Evolutionary conservation across 2,797 vertebrate genomes (phyloP), one percentile per base, ranked within the genome.

Genomic region (Gymnocypris eckloni): DNA sequence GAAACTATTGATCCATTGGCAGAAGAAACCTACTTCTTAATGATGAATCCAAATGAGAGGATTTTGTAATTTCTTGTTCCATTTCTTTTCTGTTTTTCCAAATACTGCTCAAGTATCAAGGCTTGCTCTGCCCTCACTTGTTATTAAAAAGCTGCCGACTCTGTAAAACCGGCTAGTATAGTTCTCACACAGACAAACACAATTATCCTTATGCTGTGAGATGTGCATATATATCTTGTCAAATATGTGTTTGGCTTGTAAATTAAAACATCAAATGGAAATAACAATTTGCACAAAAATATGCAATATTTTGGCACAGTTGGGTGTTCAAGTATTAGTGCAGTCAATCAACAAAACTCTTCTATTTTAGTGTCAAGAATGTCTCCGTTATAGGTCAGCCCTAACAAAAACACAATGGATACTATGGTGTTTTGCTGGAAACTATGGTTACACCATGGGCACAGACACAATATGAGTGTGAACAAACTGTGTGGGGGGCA

Each of bases 131-230:
- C 25, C 22, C 22, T 67, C 43, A 28, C 4, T 48, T 76, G 78
- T 39, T 43, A 66, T 48, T 48, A 52, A 50, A 52, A 50, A 70
- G 45, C 22, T 48, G 78, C 78, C 22, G 41, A 79, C 37, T 79
- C n/a, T 7, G 4, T 64, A 12, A 12, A 64, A 66, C 45, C 6
- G 5, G 39, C 15, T 79, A 48, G 66, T 66, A 48, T 48, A 66
- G 41, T 43, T 79, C 39, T 6, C 39, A 43, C 13, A 77, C 20
- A 78, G 6, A n/a, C 33, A 77, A 77, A n/a, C 52, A n/a, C n/a
- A 48, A 28, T 48, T 33, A 66, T 48, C 25, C 9, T 28, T 28
- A 79, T 79, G 8, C 39, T 39, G 25, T 64, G 61, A 15, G 75
- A 41, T 59, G 37, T 25, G 59, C 4, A 20, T 79, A 11, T 56